Base-by-base conservation (phyloP, 1,140 invertebrate species). In the Drosophila subpulchrella region DNA sequence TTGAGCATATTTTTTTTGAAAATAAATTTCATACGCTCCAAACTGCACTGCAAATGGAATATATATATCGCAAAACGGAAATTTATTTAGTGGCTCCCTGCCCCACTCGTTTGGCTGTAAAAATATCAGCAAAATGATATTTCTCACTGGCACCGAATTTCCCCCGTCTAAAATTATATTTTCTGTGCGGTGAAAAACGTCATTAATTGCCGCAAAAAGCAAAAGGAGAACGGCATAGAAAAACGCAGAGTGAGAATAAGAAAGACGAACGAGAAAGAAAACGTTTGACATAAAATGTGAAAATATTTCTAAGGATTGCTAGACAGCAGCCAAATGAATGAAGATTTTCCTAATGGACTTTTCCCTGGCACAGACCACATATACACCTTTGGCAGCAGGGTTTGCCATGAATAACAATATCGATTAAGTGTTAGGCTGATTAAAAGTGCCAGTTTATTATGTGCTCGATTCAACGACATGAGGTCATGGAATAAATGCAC, bases 111-210 rank as follows among this genome's bases (percentile, higher is more conserved):
- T 20, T 41, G 55, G 24, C 34, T 58, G 55, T 77, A 55, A 76
- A 77, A 68, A 61, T 61, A 56, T 76, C 74, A 76, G 55, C 73
- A 17, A 39, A 48, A 50, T 54, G 41, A 75, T 75, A 75, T 75
- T 75, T 75, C 32, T 65, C 44, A 75, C 53, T 63, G 58, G 11
- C 70, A 63, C 32, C 24, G 50, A 55, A 73, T 73, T 60, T 42
- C 24, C 53, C 56, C 24, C 42, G 47, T 88, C 83, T 88, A 82
- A 86, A 85, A 76, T 73, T 86, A 83, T 67, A 76, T 55, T 58
- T 59, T 61, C 60, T 42, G 56, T 79, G 48, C 71, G 59, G 55
- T 56, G 41, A 56, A 73, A 84, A 81, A 85, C 83, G 83, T 88
- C 83, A 88, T 83, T 80, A 89, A 83, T 89, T 72, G 61, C 60